Base-by-base conservation (phyloP, 2,888 invertebrate genomes). In the Drosophila mercatorum region DNA sequence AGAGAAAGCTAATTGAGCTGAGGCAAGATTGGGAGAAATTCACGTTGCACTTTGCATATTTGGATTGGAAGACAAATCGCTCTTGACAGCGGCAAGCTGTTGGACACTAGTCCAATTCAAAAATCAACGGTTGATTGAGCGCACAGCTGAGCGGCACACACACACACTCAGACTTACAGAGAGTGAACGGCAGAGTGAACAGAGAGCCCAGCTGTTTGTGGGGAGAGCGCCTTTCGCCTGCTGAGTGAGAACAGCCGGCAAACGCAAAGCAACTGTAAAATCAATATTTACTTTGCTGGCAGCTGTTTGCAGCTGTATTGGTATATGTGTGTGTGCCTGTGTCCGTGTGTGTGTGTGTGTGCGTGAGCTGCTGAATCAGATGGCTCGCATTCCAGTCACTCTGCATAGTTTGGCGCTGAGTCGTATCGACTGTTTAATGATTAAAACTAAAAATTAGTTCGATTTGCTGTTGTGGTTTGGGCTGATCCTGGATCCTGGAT, bases 251-350 rank as follows among this genome's bases (percentile, higher is more conserved):
- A 65, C 80, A 80, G 80, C 77, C 80, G 77, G 77, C 80, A 72
- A 57, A 53, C 47, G 47, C 38, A 72, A 72, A 56, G 65, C 65
- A 43, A 40, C 53, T 65, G 75, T 58, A 83, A 86, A 83, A 83
- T 83, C 83, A 87, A 83, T 83, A 89, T 68, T 83, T 69, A 78
- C 75, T 72, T 75, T 57, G 56, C 64, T 70, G 72, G 89, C 89
- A 83, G 83, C 87, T 83, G 83, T 83, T 83, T 68, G 61, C 38
- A 34, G 44, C 22, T 57, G 57, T 43, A 57, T 44, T 56, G 62
- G 17, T 22, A 2, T 22, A 22, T 22, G 22, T 74, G 49, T 53
- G 47, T 17, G 11, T 46, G 26, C 5, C 17, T 8, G 31, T 63
- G 22, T 49, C 36, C 57, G 28, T 52, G 22, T 11, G 22, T 22